Percentiles rank a stretch among this genome's conserved stretches.
Evolutionary conservation across 2,888 invertebrate species (phyloP).

Genomic region (Andrena praecox): DNA sequence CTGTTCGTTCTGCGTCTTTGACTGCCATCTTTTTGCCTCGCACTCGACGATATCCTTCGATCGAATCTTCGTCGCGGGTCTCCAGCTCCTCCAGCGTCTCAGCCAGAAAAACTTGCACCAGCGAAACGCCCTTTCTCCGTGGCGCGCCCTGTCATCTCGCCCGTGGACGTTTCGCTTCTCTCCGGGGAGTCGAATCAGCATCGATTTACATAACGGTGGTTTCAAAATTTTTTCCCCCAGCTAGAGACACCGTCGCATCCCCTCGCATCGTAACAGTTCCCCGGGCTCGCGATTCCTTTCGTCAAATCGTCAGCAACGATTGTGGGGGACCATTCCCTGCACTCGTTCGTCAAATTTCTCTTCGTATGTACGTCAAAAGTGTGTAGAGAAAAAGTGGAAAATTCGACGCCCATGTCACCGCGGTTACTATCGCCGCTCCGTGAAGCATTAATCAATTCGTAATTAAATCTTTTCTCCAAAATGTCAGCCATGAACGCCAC

Average conservation of each 20-base stretch:
- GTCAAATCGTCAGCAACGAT: neutral
- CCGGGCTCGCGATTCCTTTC: neutral
- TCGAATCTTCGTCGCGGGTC: constrained; percentile 32
- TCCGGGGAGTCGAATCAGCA: constrained; percentile 47
- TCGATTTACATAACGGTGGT: constrained; percentile 50
- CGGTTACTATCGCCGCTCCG: neutral
- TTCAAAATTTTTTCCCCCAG: neutral
- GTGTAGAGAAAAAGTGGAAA: no score
- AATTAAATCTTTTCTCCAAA: constrained; percentile 18
- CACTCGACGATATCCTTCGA: constrained; percentile 21
- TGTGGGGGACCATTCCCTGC: no score
- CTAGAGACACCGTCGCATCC: neutral
- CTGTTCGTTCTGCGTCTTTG: constrained; percentile 2
- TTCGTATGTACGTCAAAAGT: no score
- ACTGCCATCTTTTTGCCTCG: constrained; percentile 24
- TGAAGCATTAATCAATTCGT: constrained; percentile 12
- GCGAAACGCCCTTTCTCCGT: neutral
- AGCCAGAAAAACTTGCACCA: constrained; percentile 18
- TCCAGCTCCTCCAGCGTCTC: neutral
- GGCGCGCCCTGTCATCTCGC: constrained; percentile 18
- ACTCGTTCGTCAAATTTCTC: no score
- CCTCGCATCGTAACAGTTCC: neutral
- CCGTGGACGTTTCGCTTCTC: constrained; percentile 13
- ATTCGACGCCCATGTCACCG: no score
- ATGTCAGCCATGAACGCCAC: neutral